phyloP scores from a whole-genome alignment of 2,797 vertebrate genomes.

The Acanthiza pusilla region DNA sequence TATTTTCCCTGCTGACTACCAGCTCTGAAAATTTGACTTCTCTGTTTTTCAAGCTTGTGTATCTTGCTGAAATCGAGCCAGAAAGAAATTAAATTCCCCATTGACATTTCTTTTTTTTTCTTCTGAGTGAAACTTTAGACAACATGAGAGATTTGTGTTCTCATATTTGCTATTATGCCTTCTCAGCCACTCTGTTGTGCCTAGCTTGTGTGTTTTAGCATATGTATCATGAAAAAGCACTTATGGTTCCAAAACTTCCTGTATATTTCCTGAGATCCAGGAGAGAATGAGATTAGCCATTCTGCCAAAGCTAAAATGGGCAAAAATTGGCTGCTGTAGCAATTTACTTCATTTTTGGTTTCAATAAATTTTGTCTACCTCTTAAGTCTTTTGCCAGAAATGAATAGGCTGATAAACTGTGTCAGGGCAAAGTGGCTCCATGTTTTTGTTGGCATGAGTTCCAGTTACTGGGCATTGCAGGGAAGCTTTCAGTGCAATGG shows the following conservation, averaged over 20 bases:
- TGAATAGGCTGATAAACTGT: background rate
- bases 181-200: conserved; percentile 22
- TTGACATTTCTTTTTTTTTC: background rate
- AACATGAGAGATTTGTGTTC: background rate
- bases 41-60: background rate
- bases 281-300: conserved; percentile 28
- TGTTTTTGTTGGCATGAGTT: conserved; percentile 1
- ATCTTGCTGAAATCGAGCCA: background rate
- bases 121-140: background rate
- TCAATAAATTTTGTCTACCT: conserved; percentile 58
- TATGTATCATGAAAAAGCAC: background rate
- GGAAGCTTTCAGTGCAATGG: background rate
- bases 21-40: background rate
- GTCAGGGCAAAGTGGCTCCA: conserved; percentile 29
- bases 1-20: background rate
- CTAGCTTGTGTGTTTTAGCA: background rate
- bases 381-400: conserved; percentile 47
- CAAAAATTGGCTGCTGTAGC: conserved; percentile 59
- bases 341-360: conserved; percentile 43
- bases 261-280: background rate
- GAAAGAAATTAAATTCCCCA: background rate
- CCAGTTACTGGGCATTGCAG: background rate
- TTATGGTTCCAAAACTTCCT: background rate
- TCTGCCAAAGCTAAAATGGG: conserved; percentile 44
- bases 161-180: background rate